phyloP scores from a whole-genome alignment of 2,888 invertebrate genomes.

The Blastobasis lacticolella region DNA sequence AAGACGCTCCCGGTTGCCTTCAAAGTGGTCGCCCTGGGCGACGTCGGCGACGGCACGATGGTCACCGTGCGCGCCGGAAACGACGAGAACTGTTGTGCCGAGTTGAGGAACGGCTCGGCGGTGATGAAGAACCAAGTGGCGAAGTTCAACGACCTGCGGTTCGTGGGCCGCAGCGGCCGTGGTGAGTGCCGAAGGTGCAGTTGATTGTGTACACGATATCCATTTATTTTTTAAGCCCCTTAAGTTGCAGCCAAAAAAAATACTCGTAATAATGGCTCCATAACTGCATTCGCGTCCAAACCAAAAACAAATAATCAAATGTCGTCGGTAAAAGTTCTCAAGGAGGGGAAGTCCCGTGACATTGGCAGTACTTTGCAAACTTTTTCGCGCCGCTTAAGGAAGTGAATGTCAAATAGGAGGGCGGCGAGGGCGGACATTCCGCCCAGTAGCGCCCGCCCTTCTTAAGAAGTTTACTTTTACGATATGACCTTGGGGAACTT shows the following conservation, averaged over 20 bases:
- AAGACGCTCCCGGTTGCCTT: constrained; percentile 98
- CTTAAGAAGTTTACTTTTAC: constrained; percentile 50
- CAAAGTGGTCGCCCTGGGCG: constrained; percentile 95
- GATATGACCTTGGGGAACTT: not conserved
- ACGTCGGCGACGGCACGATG: constrained; percentile 95
- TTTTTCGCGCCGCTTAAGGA: constrained; percentile 38
- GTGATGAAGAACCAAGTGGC: constrained; percentile 99
- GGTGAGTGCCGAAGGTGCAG: constrained; percentile 84
- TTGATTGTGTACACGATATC: constrained; percentile 38
- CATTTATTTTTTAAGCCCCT: constrained; percentile 12
- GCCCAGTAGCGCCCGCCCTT: constrained; percentile 49
- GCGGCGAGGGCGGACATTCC: constrained; percentile 56
- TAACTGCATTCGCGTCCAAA: no score
- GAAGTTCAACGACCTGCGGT: constrained; percentile 98
- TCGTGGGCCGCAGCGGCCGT: constrained; percentile 98
- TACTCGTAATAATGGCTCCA: not conserved
- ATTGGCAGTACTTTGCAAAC: constrained; percentile 23
- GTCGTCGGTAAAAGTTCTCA: constrained; percentile 28
- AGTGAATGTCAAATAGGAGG: constrained; percentile 64
- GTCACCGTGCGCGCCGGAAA: constrained; percentile 97
- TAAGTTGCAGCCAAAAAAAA: not conserved
- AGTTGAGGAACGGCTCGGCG: constrained; percentile 94
- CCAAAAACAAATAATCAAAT: not conserved
- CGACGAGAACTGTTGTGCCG: constrained; percentile 98
- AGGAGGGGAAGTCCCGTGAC: constrained; percentile 47